A percentile compares a stretch with the other conserved stretches of the same genome.
phyloP scores from a whole-genome alignment of 2,888 invertebrate genomes.

The Octonoba sinensis region DNA sequence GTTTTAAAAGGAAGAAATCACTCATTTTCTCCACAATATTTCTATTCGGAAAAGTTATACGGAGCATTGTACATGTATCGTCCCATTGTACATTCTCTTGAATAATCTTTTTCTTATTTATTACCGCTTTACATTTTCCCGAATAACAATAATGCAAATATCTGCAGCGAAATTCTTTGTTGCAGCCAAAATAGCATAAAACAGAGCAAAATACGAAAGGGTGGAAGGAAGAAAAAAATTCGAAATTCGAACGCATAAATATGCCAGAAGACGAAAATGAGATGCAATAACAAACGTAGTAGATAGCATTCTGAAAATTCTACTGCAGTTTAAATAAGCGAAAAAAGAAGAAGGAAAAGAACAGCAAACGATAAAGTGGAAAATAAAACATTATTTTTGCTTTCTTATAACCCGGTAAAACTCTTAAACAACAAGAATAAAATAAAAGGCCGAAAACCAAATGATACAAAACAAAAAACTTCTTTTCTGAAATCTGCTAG shows the following conservation, averaged over 20 bases:
- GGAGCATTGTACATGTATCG: no score
- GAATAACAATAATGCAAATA: slow-evolving; percentile 48
- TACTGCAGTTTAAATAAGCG: slow-evolving; percentile 49
- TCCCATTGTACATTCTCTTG: slow-evolving; percentile 17
- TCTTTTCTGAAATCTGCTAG: slow-evolving; percentile 5
- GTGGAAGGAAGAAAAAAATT: slow-evolving; percentile 1
- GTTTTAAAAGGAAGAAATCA: no score
- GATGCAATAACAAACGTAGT: slow-evolving; percentile 51
- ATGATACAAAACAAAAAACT: slow-evolving; percentile 46
- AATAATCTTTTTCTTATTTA: slow-evolving; percentile 37
- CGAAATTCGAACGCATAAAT: slow-evolving; percentile 45
- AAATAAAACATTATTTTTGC: slow-evolving; percentile 56
- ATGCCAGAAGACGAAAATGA: slow-evolving; percentile 51
- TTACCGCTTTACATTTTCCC: slow-evolving; percentile 27
- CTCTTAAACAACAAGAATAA: slow-evolving; percentile 27
- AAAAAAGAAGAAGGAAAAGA: slow-evolving; percentile 24
- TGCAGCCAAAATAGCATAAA: slow-evolving; percentile 21
- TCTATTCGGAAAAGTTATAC: no score
- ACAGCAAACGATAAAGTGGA: slow-evolving; percentile 42
- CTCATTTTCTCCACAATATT: no score
- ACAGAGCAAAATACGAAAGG: slow-evolving; percentile 12
- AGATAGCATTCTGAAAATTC: slow-evolving; percentile 53
- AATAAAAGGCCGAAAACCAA: slow-evolving; percentile 30
- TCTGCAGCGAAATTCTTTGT: slow-evolving; percentile 34
- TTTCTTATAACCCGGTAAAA: slow-evolving; percentile 46